These are phyloP conservation scores for Datnioides undecimradiatus DNA, from an alignment of 2,113 vertebrate species.

Conservation along the genomic window DNA sequence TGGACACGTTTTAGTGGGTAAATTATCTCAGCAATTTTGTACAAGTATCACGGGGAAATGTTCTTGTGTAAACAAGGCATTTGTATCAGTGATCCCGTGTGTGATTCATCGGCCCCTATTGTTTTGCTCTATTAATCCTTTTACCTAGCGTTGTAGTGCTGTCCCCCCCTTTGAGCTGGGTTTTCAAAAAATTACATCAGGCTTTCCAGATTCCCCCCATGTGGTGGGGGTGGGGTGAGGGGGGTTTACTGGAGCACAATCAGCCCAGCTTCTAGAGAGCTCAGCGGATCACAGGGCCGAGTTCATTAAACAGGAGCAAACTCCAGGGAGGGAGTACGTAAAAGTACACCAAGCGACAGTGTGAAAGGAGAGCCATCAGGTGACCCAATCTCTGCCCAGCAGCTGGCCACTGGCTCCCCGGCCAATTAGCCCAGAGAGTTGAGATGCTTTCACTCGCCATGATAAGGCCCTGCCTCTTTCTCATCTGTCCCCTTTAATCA, in stretches of 20 bases:
- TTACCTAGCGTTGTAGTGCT: slow-evolving; percentile 51
- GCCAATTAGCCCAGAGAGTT: slow-evolving; percentile 73
- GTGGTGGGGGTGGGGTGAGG: background rate
- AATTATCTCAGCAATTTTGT: slow-evolving; percentile 57
- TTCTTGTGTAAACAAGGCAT: slow-evolving; percentile 63
- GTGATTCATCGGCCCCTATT: slow-evolving; percentile 55
- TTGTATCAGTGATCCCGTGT: slow-evolving; percentile 49
- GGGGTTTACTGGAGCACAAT: background rate
- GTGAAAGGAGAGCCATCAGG: slow-evolving; percentile 57
- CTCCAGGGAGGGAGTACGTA: slow-evolving; percentile 42
- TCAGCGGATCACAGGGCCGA: slow-evolving; percentile 30
- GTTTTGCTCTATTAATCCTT: slow-evolving; percentile 76
- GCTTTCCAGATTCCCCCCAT: background rate
- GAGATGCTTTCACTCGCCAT: slow-evolving; percentile 56
- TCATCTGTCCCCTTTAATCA: slow-evolving; percentile 67
- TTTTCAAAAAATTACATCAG: slow-evolving; percentile 47
- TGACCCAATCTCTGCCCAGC: slow-evolving; percentile 80
- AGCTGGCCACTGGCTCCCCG: slow-evolving; percentile 69
- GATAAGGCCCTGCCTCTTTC: slow-evolving; percentile 74
- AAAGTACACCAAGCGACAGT: slow-evolving; percentile 41
- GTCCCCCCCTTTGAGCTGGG: background rate
- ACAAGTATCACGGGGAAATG: slow-evolving; percentile 56
- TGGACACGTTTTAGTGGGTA: slow-evolving; percentile 33
- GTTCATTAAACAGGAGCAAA: slow-evolving; percentile 55
- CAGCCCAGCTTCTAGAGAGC: slow-evolving; percentile 15